Evolutionary conservation across 2,888 invertebrate genomes (phyloP), one percentile per base, ranked within the genome.

Genomic region (Callimorpha dominula): DNA sequence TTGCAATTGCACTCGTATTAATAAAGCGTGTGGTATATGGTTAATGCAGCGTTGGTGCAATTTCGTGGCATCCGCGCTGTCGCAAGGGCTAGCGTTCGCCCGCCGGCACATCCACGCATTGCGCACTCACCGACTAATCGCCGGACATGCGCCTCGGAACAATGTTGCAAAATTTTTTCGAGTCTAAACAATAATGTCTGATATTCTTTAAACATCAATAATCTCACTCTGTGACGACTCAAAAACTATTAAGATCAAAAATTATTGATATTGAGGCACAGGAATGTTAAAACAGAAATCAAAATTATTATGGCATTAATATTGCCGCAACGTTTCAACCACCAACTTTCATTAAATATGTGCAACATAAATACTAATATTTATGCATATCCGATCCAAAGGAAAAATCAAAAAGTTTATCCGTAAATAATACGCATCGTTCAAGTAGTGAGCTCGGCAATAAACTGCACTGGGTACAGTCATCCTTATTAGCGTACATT

Each of bases 1-100:
- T 94, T 92, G 95, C 93, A 95, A 95, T 89, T 91, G 93, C 91
- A 91, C 89, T 92, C 86, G 93, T 94, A 94, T 95, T 94, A 93
- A 94, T 94, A 94, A 93, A 92, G 86, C 84, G 87, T 88, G 87
- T 88, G 89, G 86, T 89, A 87, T 89, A 90, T 89, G 88, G 89
- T 88, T 89, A 88, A 89, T 89, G 86, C 87, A 87, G 84, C 88
- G 87, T 85, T 90, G 89, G 91, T 92, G 95, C 94, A 94, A 94
- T 90, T 88, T 87, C 87, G 91, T 88, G 91, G 94, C 93, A 93
- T 95, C 95, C 95, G 95, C 90, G 92, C 91, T 95, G 94, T 93
- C 94, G 94, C 92, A 94, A 95, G 93, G 89, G 87, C 88, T 86
- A 83, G 87, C 89, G 86, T 84, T 87, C 89, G 87, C 84, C 80